phyloP scores from a whole-genome alignment of 2,113 vertebrate species.

The Euleptes europaea region DNA sequence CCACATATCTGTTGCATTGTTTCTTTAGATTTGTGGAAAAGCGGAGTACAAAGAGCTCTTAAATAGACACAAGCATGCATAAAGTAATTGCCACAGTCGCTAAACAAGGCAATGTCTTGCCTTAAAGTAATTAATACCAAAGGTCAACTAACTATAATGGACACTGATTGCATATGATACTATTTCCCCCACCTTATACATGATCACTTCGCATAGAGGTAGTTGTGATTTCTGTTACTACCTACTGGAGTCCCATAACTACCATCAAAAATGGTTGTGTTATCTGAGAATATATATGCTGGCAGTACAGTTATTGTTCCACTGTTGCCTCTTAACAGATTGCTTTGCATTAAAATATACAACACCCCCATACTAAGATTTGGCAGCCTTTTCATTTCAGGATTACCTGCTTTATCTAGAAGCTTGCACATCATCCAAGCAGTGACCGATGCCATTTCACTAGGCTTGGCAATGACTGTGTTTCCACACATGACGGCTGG shows the following conservation, averaged over 20 bases:
- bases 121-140: background rate
- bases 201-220: background rate
- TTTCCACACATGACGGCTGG: slow-evolving; percentile 92
- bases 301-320: background rate
- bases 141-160: background rate
- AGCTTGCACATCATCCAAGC: slow-evolving; percentile 97
- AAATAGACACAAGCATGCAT: too few relatives aligned
- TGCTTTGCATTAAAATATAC: background rate
- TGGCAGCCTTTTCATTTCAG: background rate
- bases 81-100: background rate
- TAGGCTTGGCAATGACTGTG: slow-evolving; percentile 95
- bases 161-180: background rate
- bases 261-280: background rate
- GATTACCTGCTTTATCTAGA: slow-evolving; percentile 86
- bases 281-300: background rate
- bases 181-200: background rate
- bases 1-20: too few relatives aligned
- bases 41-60: too few relatives aligned
- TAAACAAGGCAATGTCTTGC: background rate
- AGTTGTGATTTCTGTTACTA: background rate
- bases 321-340: background rate
- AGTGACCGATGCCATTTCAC: slow-evolving; percentile 96
- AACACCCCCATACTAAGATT: background rate
- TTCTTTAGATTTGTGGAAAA: too few relatives aligned
- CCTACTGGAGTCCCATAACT: too few relatives aligned